A percentile compares a stretch with the other conserved stretches of the same genome.
These are phyloP conservation scores for Aromia moschata DNA, from an alignment of 2,888 invertebrate genomes.

Conservation along the genomic window DNA sequence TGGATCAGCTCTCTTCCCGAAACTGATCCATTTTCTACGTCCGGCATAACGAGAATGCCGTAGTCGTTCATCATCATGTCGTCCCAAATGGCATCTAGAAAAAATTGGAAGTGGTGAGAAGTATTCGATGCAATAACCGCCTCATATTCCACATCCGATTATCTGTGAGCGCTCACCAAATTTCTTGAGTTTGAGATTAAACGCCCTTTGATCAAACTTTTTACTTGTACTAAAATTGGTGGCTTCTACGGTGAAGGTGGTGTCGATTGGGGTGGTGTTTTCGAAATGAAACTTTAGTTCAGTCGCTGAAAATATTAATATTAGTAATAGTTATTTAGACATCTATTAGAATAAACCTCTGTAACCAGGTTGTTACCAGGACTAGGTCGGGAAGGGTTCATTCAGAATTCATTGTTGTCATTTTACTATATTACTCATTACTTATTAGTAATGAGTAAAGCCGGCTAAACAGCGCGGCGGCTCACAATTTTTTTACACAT, in stretches of 20 bases:
- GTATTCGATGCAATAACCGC: conserved; percentile 2
- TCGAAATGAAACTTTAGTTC: conserved; percentile 57
- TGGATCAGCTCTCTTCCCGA: conserved; percentile 46
- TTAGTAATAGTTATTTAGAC: no score
- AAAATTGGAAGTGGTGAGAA: neutral
- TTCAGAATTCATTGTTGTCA: no score
- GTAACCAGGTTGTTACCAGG: no score
- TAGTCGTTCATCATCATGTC: conserved; percentile 46
- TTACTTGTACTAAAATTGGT: conserved; percentile 47
- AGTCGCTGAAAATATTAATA: conserved; percentile 45
- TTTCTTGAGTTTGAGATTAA: conserved; percentile 30
- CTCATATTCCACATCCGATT: no score
- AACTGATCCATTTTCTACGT: conserved; percentile 48
- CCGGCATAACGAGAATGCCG: conserved; percentile 57
- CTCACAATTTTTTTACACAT: no score
- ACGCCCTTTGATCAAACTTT: conserved; percentile 30
- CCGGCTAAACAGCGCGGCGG: no score
- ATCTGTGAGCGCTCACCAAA: conserved; percentile 28
- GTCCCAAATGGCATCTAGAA: conserved; percentile 51
- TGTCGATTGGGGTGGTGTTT: conserved; percentile 58
- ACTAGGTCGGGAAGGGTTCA: no score
- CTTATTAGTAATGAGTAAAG: no score
- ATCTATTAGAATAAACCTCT: no score
- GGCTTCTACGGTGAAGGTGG: conserved; percentile 44
- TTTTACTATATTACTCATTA: no score